Evolutionary conservation across 2,888 invertebrate species (phyloP).

Genomic region (Trissolcus japonicus): DNA sequence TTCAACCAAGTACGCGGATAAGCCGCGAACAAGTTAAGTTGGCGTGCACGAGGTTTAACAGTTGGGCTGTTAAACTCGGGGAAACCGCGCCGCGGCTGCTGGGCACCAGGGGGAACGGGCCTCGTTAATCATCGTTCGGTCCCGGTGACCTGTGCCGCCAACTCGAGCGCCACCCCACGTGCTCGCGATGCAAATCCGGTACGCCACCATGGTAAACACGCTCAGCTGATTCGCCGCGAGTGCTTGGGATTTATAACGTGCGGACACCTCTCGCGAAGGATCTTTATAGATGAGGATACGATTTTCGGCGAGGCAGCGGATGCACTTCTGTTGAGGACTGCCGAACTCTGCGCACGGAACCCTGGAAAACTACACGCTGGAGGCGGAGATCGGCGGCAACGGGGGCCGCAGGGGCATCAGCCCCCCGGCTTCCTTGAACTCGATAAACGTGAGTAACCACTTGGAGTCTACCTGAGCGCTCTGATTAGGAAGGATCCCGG

Average conservation of each 20-base stretch:
- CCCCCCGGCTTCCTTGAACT: constrained; percentile 70
- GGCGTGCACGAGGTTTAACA: constrained; percentile 67
- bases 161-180: constrained; percentile 26
- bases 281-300: no score
- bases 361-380: constrained; percentile 69
- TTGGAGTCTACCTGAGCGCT: constrained; percentile 60
- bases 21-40: constrained; percentile 67
- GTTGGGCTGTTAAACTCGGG: constrained; percentile 53
- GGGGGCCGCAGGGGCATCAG: constrained; percentile 73
- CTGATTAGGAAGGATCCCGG: constrained; percentile 3
- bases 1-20: constrained; percentile 72
- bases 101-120: constrained; percentile 32
- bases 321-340: not conserved
- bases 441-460: constrained; percentile 71
- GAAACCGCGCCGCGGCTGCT: constrained; percentile 58
- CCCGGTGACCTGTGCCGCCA: constrained; percentile 12
- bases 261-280: no score
- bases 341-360: not conserved
- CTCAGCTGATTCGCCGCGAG: constrained; percentile 38
- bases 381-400: constrained; percentile 73
- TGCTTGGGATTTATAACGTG: not conserved
- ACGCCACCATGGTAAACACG: constrained; percentile 30
- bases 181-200: constrained; percentile 30
- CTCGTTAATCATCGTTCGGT: constrained; percentile 10
- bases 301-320: no score